Conservation (phyloP, 2,797 vertebrate species). For the Alca torda region DNA sequence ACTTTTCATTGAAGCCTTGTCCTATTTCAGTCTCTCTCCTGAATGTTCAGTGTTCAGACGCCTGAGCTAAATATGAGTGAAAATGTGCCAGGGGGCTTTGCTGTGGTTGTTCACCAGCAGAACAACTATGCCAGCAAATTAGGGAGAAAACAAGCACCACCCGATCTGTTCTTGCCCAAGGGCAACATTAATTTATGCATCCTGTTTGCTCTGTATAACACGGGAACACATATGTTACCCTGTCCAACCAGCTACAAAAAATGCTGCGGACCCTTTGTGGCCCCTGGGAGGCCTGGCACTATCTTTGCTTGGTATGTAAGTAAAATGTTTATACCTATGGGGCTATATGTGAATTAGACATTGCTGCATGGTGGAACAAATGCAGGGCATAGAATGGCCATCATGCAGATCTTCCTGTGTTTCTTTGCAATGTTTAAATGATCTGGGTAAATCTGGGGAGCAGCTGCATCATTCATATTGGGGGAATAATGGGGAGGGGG, state of each 20-base stretch:
- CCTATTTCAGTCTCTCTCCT: constrained; percentile 8
- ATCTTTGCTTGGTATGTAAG: background rate
- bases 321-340: background rate
- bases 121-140: constrained; percentile 9
- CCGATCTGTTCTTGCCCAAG: constrained; percentile 38
- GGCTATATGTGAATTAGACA: background rate
- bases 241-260: constrained; percentile 14
- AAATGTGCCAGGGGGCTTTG: background rate
- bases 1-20: constrained; percentile 25
- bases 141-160: constrained; percentile 24
- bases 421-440: background rate
- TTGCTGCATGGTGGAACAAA: background rate
- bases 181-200: constrained; percentile 31
- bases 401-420: background rate
- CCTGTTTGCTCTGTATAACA: constrained; percentile 13
- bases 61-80: constrained; percentile 7
- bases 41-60: background rate
- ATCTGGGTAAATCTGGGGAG: background rate
- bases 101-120: background rate
- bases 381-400: background rate
- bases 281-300: background rate
- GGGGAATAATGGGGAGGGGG: background rate
- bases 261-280: background rate
- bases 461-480: background rate
- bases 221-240: background rate